Evolutionary conservation across 2,888 invertebrate genomes (phyloP).

Genomic region (Erpobdella octoculata): DNA sequence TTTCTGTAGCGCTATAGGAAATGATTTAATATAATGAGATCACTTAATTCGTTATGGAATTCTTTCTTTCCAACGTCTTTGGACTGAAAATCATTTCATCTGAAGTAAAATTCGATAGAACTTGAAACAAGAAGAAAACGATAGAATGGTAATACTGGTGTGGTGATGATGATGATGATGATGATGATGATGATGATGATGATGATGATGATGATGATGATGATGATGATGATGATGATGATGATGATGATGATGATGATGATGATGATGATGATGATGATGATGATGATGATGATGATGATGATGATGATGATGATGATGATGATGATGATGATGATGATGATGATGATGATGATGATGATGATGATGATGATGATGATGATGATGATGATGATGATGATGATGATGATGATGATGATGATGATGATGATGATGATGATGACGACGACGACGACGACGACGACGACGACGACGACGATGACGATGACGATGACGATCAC

Average conservation of each 20-base stretch:
- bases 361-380: slow-evolving; percentile 13
- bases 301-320: background rate
- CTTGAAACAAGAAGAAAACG: background rate
- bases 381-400: slow-evolving; percentile 21
- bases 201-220: slow-evolving; percentile 22
- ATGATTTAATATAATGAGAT: too few species aligned
- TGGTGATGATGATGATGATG: slow-evolving; percentile 18
- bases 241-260: background rate
- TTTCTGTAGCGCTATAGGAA: too few species aligned
- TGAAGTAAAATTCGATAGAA: background rate
- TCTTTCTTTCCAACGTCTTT: too few species aligned
- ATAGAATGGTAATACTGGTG: background rate
- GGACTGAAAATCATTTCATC: too few species aligned
- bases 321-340: background rate
- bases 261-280: background rate
- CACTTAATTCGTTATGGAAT: too few species aligned
- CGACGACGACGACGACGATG: background rate
- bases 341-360: background rate
- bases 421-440: slow-evolving; percentile 21
- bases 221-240: slow-evolving; percentile 19
- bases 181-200: slow-evolving; percentile 24
- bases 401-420: slow-evolving; percentile 23
- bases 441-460: background rate
- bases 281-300: background rate
- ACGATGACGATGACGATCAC: slow-evolving; percentile 12